These are phyloP conservation scores for Buteo buteo DNA, from an alignment of 2,113 vertebrate species.

Conservation along the genomic window DNA sequence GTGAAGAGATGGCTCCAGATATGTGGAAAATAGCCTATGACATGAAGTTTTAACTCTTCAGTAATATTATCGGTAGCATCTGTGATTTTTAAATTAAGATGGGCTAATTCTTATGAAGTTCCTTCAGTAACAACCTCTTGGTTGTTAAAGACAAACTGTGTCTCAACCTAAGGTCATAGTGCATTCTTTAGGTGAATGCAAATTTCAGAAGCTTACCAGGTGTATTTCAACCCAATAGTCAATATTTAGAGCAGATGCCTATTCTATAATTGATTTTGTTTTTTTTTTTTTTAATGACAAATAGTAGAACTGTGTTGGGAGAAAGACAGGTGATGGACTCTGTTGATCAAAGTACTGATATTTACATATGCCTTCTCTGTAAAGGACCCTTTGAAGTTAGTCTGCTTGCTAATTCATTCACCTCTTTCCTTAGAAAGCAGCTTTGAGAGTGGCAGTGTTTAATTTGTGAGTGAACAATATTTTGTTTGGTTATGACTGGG, in stretches of 20 bases:
- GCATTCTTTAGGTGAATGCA: not conserved
- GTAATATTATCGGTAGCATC: not conserved
- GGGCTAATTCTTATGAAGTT: not conserved
- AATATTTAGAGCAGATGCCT: not conserved
- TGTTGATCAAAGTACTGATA: slow-evolving; percentile 29
- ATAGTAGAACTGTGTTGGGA: not conserved
- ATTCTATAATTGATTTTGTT: not conserved
- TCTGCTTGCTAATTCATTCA: not conserved
- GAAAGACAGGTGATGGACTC: not conserved
- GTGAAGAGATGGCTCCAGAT: not conserved
- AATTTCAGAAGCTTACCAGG: not conserved
- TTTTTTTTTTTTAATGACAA: not conserved
- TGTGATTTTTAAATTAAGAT: not conserved
- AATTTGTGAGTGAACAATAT: not conserved
- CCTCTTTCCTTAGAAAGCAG: not conserved
- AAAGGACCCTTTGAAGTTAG: not conserved
- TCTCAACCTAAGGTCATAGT: not conserved
- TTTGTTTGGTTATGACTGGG: not conserved
- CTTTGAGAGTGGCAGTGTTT: not conserved
- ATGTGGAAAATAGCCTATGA: not conserved
- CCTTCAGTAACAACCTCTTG: not conserved
- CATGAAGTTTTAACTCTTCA: not conserved
- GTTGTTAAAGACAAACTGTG: not conserved
- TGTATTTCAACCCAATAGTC: slow-evolving; percentile 19
- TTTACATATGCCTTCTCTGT: not conserved